Evolutionary conservation across 2,888 invertebrate genomes (phyloP).

Genomic region (Ctena decussata): DNA sequence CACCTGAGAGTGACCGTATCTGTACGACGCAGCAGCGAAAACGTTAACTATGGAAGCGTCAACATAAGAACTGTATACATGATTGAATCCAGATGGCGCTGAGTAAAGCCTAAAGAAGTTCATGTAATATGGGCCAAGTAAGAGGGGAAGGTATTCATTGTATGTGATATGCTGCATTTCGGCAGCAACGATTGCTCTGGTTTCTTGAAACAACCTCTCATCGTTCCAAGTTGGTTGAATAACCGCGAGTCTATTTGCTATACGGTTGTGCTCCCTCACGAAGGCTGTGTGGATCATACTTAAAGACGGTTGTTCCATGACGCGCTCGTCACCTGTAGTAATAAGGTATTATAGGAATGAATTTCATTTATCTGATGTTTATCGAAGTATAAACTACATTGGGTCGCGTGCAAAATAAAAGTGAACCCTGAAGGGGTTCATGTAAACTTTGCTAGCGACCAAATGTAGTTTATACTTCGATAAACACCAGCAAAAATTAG

Average conservation of each 20-base stretch:
- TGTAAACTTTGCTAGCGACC: too few relatives aligned
- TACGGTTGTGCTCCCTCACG: conserved; percentile 15
- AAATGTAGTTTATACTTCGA: too few relatives aligned
- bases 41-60: neutral
- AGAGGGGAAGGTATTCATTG: conserved; percentile 10
- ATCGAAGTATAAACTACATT: too few relatives aligned
- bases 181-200: neutral
- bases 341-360: too few relatives aligned
- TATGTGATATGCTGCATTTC: neutral
- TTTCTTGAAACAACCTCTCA: neutral
- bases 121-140: neutral
- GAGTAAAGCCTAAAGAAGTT: neutral
- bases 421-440: too few relatives aligned
- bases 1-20: neutral
- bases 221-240: neutral
- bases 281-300: neutral
- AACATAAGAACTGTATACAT: neutral
- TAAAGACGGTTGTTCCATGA: neutral
- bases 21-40: neutral
- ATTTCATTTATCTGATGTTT: too few relatives aligned
- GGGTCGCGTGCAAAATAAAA: too few relatives aligned
- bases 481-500: too few relatives aligned
- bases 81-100: neutral
- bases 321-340: conserved; percentile 10
- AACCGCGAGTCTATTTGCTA: neutral